A percentile compares a stretch with the other conserved stretches of the same genome.
These are phyloP conservation scores for Lithosia quadra DNA, from an alignment of 2,888 invertebrate genomes.

Conservation along the genomic window DNA sequence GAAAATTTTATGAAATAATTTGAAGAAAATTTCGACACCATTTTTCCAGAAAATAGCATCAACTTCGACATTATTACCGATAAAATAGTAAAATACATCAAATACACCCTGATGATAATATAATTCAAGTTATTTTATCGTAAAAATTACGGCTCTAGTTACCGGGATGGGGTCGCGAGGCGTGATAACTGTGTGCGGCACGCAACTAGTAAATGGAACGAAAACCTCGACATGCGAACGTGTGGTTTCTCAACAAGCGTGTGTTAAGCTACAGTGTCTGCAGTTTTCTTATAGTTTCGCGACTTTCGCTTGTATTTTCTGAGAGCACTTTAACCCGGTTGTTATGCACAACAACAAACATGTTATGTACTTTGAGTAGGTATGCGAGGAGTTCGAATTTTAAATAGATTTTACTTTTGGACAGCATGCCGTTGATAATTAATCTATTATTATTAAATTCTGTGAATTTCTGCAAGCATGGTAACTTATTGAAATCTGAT, in stretches of 20 bases:
- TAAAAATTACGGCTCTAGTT: conserved; percentile 63
- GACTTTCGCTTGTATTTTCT: background rate
- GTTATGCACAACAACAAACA: background rate
- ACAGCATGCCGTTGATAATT: background rate
- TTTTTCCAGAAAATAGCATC: conserved; percentile 22
- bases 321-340: background rate
- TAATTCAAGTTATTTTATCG: conserved; percentile 74
- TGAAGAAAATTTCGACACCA: background rate
- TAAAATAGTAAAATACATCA: conserved; percentile 52
- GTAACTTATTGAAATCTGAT: too few species aligned
- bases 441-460: background rate
- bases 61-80: conserved; percentile 29
- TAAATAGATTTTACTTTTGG: background rate
- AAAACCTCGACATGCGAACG: conserved; percentile 57
- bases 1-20: background rate
- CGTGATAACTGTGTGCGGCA: conserved; percentile 66
- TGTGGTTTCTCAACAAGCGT: conserved; percentile 28
- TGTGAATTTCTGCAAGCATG: background rate
- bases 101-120: conserved; percentile 55
- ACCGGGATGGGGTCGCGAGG: conserved; percentile 68
- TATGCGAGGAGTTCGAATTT: background rate
- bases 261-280: conserved; percentile 12
- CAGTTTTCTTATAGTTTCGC: background rate
- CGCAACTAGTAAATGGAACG: conserved; percentile 56
- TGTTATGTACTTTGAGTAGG: background rate